Evolutionary conservation across 2,113 vertebrate species (phyloP).

Genomic region (Crotalus helleri): DNA sequence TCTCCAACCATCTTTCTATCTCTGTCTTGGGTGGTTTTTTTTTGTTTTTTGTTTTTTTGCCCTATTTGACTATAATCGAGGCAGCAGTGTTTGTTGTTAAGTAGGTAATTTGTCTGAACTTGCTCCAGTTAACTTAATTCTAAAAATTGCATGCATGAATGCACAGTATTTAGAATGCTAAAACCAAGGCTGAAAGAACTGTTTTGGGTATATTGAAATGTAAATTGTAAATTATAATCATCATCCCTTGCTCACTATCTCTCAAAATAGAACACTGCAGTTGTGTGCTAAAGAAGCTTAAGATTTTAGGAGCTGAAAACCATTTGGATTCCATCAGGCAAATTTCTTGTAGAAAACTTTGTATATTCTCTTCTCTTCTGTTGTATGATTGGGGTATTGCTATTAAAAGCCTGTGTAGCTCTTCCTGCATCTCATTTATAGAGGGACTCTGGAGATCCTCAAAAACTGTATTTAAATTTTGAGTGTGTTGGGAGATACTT

Average conservation of each 20-base stretch:
- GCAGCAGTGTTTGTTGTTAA: not conserved
- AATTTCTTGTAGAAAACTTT: not conserved
- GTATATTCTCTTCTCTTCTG: not conserved
- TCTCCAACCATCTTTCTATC: not conserved
- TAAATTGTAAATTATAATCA: not conserved
- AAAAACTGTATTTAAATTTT: not conserved
- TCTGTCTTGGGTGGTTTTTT: not conserved
- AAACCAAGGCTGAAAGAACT: not conserved
- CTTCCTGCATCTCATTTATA: not conserved
- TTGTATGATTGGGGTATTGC: not conserved
- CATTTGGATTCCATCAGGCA: not conserved
- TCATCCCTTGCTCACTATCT: not conserved
- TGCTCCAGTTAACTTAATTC: not conserved
- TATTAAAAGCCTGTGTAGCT: not conserved
- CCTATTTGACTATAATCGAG: not conserved
- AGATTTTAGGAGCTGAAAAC: not conserved
- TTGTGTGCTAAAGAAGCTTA: not conserved
- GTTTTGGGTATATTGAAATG: not conserved
- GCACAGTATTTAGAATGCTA: not conserved
- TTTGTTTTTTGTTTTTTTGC: not conserved
- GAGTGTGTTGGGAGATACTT: not conserved
- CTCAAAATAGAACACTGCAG: not conserved
- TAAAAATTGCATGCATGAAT: not conserved
- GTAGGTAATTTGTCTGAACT: not conserved
- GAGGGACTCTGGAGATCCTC: not conserved